Conservation (phyloP, 2,797 vertebrate species). For the Acanthurus leucopareius region DNA sequence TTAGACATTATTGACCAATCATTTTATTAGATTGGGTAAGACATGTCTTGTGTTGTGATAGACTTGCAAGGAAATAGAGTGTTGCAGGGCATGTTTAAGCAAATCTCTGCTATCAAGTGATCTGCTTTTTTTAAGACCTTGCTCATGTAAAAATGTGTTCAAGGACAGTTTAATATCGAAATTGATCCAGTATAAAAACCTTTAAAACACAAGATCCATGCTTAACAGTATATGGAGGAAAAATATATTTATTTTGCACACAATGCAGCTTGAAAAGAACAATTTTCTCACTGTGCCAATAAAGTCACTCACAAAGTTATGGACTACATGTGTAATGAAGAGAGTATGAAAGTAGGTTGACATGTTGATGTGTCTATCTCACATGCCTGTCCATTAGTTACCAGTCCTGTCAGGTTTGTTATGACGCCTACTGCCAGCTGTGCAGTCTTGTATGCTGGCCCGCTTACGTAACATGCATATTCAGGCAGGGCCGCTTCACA, state of each 20-base stretch:
- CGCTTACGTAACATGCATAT: background rate
- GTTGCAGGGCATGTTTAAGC: slow-evolving; percentile 22
- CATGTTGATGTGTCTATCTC: slow-evolving; percentile 45
- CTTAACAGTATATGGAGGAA: background rate
- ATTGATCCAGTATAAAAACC: background rate
- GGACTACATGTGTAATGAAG: slow-evolving; percentile 35
- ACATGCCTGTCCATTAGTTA: slow-evolving; percentile 35
- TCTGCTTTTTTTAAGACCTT: background rate
- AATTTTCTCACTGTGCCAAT: background rate
- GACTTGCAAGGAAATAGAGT: background rate
- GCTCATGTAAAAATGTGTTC: background rate
- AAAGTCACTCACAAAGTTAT: slow-evolving; percentile 12
- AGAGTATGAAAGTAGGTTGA: slow-evolving; percentile 10
- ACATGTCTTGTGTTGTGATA: slow-evolving; percentile 23
- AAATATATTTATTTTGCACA: background rate
- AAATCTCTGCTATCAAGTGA: background rate
- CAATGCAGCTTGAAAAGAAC: slow-evolving; percentile 9
- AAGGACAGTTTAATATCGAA: background rate
- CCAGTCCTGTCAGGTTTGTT: slow-evolving; percentile 57
- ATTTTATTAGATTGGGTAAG: slow-evolving; percentile 29
- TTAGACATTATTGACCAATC: slow-evolving; percentile 13
- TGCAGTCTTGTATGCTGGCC: background rate
- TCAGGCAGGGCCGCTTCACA: background rate
- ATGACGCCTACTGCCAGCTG: slow-evolving; percentile 32
- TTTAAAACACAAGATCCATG: background rate